phyloP scores from a whole-genome alignment of 2,888 invertebrate species.

The Chromoteleia sp. region DNA sequence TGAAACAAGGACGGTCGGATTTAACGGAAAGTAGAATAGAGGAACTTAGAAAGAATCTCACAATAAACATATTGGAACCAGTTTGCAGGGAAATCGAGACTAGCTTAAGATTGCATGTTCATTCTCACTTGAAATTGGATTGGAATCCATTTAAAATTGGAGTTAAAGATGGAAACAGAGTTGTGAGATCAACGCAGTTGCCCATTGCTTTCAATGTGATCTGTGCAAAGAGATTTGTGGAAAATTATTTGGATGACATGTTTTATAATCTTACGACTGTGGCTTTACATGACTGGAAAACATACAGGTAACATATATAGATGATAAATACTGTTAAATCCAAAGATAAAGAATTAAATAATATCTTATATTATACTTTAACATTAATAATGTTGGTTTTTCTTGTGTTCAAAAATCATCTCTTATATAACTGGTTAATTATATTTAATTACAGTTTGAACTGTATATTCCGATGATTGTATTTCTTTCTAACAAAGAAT shows the following conservation, averaged over 20 bases:
- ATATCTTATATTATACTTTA: too few species aligned
- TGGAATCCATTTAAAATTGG: conserved; percentile 89
- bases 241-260: conserved; percentile 96
- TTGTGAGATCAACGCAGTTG: conserved; percentile 76
- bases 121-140: conserved; percentile 93
- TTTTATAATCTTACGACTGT: conserved; percentile 99
- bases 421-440: too few species aligned
- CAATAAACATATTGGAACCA: conserved; percentile 88
- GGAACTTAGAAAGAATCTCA: conserved; percentile 83
- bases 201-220: conserved; percentile 76
- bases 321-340: too few species aligned
- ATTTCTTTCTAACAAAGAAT: too few species aligned
- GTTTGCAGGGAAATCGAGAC: conserved; percentile 96
- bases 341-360: too few species aligned
- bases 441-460: too few species aligned
- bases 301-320: conserved; percentile 90
- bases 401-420: too few species aligned
- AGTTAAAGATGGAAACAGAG: conserved; percentile 88
- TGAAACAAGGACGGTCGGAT: conserved; percentile 74
- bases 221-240: conserved; percentile 86
- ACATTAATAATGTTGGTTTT: too few species aligned
- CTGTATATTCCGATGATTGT: too few species aligned
- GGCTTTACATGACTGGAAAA: conserved; percentile 98
- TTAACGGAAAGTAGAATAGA: conserved; percentile 70
- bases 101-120: conserved; percentile 95